Conservation (phyloP, 2,888 invertebrate species). For the Drosophila mayaguana region DNA sequence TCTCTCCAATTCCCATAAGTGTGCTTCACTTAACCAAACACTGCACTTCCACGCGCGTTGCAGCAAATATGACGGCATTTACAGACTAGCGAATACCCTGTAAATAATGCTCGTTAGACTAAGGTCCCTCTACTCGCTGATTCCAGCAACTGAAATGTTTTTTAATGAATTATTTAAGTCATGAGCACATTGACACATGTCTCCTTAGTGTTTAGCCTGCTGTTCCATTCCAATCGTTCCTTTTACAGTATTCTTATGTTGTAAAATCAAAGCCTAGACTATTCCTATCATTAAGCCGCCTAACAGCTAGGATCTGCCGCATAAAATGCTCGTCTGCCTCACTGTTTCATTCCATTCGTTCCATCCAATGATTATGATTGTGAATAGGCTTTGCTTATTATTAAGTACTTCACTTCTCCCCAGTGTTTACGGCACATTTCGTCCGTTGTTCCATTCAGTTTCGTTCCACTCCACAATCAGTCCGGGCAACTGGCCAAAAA, state of each 20-base stretch:
- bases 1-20: constrained; percentile 28
- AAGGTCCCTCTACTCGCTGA: too few relatives aligned
- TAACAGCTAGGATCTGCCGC: not conserved
- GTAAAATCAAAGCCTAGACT: not conserved
- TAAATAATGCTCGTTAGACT: not conserved
- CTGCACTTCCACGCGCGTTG: constrained; percentile 28
- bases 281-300: not conserved
- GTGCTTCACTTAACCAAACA: constrained; percentile 37
- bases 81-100: not conserved
- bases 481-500: constrained; percentile 44
- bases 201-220: too few relatives aligned
- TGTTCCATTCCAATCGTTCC: constrained; percentile 4
- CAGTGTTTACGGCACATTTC: not conserved
- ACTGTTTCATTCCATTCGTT: constrained; percentile 6
- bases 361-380: too few relatives aligned
- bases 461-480: not conserved
- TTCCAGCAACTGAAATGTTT: not conserved
- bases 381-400: not conserved
- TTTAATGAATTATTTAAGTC: not conserved
- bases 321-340: not conserved
- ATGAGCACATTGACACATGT: too few relatives aligned
- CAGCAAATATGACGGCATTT: not conserved
- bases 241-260: not conserved
- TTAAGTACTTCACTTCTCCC: too few relatives aligned
- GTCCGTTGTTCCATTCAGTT: not conserved